phyloP scores from a whole-genome alignment of 1,140 invertebrate species.

The Dendroctonus ponderosae region DNA sequence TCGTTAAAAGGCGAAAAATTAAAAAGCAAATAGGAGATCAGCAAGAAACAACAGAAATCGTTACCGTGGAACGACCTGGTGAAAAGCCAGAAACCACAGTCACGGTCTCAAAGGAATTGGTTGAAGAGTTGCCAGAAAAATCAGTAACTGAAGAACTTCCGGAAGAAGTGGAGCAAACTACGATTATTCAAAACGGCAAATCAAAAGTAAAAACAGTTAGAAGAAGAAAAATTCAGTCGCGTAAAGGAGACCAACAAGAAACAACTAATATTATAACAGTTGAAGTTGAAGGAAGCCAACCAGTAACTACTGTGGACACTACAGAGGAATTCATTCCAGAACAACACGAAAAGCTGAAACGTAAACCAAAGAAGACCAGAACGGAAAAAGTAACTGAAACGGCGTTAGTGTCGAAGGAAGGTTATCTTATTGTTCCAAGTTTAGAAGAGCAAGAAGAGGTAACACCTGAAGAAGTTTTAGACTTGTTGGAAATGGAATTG shows the following conservation, averaged over 20 bases:
- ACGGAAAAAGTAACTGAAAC: conserved; percentile 31
- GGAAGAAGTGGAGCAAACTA: conserved; percentile 36
- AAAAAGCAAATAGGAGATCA: conserved; percentile 43
- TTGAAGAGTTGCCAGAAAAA: not conserved
- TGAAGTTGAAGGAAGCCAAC: conserved; percentile 46
- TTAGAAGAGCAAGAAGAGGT: conserved; percentile 36
- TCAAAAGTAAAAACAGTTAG: conserved; percentile 42
- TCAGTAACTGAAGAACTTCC: conserved; percentile 44
- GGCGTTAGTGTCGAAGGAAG: conserved; percentile 36
- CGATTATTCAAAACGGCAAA: conserved; percentile 39
- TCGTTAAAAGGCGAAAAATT: conserved; percentile 47
- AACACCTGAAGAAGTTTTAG: conserved; percentile 22
- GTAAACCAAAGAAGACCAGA: conserved; percentile 40
- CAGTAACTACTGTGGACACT: conserved; percentile 49
- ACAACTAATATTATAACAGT: conserved; percentile 36
- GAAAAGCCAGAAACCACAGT: conserved; percentile 40
- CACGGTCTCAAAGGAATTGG: conserved; percentile 28
- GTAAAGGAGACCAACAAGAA: conserved; percentile 39
- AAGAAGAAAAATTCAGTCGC: conserved; percentile 42
- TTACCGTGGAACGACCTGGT: conserved; percentile 39
- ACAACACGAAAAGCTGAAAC: not conserved
- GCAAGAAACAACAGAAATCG: conserved; percentile 45
- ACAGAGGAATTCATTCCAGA: conserved; percentile 35
- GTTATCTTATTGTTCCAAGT: conserved; percentile 36
- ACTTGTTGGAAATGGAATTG: conserved; percentile 41